Conservation (phyloP, 2,113 vertebrate genomes). For the Sinocyclocheilus anshuiensis region DNA sequence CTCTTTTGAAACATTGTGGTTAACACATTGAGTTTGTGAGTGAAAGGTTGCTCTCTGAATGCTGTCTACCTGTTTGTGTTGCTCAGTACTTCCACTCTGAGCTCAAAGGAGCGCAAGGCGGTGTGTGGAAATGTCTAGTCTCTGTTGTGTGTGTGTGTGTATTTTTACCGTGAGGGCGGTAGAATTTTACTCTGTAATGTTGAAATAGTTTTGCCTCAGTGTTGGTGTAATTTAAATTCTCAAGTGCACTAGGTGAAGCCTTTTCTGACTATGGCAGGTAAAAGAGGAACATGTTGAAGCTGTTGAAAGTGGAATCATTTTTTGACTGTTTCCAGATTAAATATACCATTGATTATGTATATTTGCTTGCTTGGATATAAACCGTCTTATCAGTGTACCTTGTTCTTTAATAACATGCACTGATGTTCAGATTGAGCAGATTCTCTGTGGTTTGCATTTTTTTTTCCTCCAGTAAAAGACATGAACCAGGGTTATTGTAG, state of each 20-base stretch:
- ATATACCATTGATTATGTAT: background rate
- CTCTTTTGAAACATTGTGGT: constrained; percentile 35
- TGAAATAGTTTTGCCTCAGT: constrained; percentile 15
- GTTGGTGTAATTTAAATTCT: constrained; percentile 19
- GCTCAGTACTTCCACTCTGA: background rate
- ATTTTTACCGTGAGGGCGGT: constrained; percentile 7
- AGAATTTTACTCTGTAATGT: constrained; percentile 3
- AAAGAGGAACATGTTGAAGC: background rate
- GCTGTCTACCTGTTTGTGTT: constrained; percentile 7
- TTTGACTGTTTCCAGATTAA: background rate
- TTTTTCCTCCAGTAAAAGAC: no score
- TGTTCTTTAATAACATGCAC: no score
- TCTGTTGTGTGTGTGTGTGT: background rate
- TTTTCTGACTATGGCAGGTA: background rate
- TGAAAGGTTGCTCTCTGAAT: background rate
- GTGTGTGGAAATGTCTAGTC: constrained; percentile 2
- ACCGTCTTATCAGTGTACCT: background rate
- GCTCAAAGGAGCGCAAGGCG: background rate
- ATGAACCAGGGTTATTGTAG: no score
- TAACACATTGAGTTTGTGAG: constrained; percentile 31
- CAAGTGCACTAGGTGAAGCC: background rate
- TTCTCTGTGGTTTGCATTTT: no score
- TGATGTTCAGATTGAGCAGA: no score
- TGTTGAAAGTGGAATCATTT: background rate
- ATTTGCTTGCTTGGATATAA: background rate